Evolutionary conservation across 2,888 invertebrate genomes (phyloP), one percentile per base, ranked within the genome.

Genomic region (Eupithecia centaureata): DNA sequence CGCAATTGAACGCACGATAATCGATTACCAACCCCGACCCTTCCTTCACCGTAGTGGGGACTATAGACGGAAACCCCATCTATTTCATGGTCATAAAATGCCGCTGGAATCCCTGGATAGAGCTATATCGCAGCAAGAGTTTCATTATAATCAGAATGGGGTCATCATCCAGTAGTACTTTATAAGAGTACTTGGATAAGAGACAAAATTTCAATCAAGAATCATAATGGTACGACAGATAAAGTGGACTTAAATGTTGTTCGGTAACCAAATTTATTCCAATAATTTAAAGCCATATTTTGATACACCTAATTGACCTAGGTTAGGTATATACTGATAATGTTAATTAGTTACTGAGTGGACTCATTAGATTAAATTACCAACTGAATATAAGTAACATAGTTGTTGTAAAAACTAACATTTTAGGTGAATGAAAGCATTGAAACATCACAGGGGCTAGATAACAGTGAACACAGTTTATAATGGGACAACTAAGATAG

Each of bases 61-160:
- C 18, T 7, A 51, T 28, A 10, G 0, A 35, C 5, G n/a, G 7
- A 56, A 18, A 2, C 28, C 18, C 56, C 30, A n/a, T 28, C 54
- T 28, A 69, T 65, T 67, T 33, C 52, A 56, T 57, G 57, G 51
- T 68, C 69, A 70, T 75, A 71, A 73, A 73, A 67, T 64, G 65
- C 63, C 68, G 61, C 72, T 68, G 58, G 70, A 68, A 61, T 33
- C 42, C 32, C 25, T 62, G 25, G 56, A 28, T 51, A 28, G 32
- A n/a, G n/a, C n/a, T n/a, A n/a, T n/a, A n/a, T n/a, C n/a, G n/a
- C n/a, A n/a, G n/a, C n/a, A n/a, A n/a, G n/a, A n/a, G n/a, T n/a
- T n/a, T n/a, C n/a, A n/a, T n/a, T 54, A 63, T 52, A 42, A 60
- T 58, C 10, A 51, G 35, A 52, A 52, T 51, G 51, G 18, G 18